These are phyloP conservation scores for Ochropleura leucogaster DNA, from an alignment of 2,888 invertebrate genomes.

Conservation along the genomic window DNA sequence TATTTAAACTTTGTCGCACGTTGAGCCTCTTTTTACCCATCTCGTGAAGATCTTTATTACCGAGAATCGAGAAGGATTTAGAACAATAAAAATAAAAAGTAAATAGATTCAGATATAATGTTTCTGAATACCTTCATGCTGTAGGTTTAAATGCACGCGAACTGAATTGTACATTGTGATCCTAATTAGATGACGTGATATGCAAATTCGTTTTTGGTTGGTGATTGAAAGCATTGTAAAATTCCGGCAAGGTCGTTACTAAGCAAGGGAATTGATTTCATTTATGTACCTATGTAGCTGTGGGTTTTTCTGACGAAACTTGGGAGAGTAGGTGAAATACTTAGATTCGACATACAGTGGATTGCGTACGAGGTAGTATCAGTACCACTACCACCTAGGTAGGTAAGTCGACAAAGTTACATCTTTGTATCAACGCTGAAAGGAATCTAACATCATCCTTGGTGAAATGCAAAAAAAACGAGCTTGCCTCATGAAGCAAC, in stretches of 20 bases:
- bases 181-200: conserved; percentile 56
- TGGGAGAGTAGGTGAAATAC: neutral
- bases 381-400: too few relatives aligned
- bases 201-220: conserved; percentile 46
- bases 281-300: neutral
- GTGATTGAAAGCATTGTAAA: conserved; percentile 41
- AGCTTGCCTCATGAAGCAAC: neutral
- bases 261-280: conserved; percentile 9
- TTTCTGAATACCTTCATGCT: conserved; percentile 25
- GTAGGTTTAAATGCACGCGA: conserved; percentile 16
- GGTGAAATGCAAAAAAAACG: neutral
- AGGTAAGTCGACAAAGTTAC: too few relatives aligned
- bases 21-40: neutral
- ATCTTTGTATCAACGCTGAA: neutral
- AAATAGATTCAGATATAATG: neutral
- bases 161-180: conserved; percentile 44
- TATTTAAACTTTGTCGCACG: neutral
- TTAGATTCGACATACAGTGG: too few relatives aligned
- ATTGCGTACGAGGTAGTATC: too few relatives aligned
- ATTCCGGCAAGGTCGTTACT: conserved; percentile 20
- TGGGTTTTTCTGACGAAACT: neutral
- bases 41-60: neutral
- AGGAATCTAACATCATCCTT: neutral
- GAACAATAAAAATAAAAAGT: neutral
- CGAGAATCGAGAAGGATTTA: too few relatives aligned